Base-by-base conservation (phyloP, 2,888 invertebrate species). In the Ditula angustiorana region DNA sequence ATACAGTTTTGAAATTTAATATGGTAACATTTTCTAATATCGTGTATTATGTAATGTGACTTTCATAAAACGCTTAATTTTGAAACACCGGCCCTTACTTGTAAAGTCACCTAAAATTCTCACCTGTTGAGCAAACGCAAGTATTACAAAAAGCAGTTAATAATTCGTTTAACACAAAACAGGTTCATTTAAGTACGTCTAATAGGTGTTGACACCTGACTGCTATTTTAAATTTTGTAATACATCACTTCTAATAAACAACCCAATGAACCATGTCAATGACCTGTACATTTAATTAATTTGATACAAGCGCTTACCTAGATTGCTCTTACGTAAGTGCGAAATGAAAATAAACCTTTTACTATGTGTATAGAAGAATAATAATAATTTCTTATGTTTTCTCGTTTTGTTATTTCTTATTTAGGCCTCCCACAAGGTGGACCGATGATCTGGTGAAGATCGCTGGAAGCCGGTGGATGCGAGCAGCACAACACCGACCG, bases 211-310 rank as follows among this genome's bases (percentile, higher is more conserved):
- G 61, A 53, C 61, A 61, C 53, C 61, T 61, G 53, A 53, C 46
- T 61, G 61, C 53, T 61, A 53, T 53, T 61, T 61, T 21, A 61
- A 53, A 37, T 55, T 30, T 53, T 44, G 61, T 78, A 76, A 79
- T 77, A 58, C 68, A 79, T 75, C 72, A 70, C 69, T 52, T 30
- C 50, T 58, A 44, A 50, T 64, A 61, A 21, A 41, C 55, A 58
- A 67, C 23, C 52, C 61, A 62, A 65, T 70, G 68, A 65, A 68
- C 56, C 41, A 49, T 66, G 67, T 59, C 69, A 57, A 68, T 76
- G 77, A 80, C 76, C 81, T 70, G 70, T 58, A 67, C 65, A 72
- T 72, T 61, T 46, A 61, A 61, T 61, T 61, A 73, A 69, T 41
- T 68, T 76, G 44, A 53, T 49, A 56, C 55, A 53, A 16, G 24